Evolutionary conservation across 2,888 invertebrate species (phyloP).

Genomic region (Heteromurus nitidus): DNA sequence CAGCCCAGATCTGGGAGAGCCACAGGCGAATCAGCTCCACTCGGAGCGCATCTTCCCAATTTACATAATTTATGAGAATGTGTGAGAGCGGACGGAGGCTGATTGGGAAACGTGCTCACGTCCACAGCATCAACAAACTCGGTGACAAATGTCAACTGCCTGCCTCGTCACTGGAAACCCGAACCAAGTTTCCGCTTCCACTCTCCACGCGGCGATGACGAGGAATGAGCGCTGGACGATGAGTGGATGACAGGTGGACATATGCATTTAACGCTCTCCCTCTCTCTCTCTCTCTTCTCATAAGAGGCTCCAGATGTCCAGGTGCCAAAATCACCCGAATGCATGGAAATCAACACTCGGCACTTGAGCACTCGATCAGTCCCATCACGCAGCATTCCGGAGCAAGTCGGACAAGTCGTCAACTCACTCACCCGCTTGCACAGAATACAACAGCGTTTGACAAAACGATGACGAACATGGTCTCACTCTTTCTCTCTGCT

Average conservation of each 20-base stretch:
- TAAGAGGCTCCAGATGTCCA: not conserved
- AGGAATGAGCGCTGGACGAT: not conserved
- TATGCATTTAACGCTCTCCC: not conserved
- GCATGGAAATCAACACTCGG: not conserved
- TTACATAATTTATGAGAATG: no score
- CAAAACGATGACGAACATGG: no score
- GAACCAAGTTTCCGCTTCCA: not conserved
- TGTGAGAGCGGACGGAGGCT: no score
- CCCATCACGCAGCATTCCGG: not conserved
- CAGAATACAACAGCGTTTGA: no score
- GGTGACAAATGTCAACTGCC: not conserved
- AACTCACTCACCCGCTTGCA: not conserved
- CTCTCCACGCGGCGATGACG: not conserved
- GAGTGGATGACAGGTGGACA: constrained; percentile 22
- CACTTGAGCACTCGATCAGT: not conserved
- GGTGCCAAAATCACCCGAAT: not conserved
- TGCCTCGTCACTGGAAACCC: not conserved
- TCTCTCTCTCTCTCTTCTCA: not conserved
- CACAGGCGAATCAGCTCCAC: not conserved
- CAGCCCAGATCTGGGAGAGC: not conserved
- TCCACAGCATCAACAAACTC: not conserved
- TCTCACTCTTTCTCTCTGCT: no score
- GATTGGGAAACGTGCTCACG: no score
- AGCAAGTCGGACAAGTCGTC: not conserved
- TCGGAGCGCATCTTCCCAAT: no score